These are phyloP conservation scores for Meriones unguiculatus DNA, from an alignment of 2,113 vertebrate genomes.

Conservation along the genomic window DNA sequence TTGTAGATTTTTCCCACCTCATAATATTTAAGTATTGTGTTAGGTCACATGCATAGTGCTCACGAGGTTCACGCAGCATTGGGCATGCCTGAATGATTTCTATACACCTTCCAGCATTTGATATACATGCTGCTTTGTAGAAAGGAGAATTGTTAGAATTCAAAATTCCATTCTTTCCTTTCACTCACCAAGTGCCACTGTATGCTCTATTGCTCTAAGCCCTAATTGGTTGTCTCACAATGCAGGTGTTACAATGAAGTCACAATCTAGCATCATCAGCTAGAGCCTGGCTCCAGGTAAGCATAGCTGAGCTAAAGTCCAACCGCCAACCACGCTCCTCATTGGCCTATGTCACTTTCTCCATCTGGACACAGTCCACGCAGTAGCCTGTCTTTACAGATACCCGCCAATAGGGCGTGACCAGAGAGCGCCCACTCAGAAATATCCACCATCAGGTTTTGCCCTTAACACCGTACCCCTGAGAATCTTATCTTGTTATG, in stretches of 20 bases:
- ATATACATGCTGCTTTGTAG: background rate
- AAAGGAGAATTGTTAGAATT: background rate
- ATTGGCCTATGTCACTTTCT: slow-evolving; percentile 13
- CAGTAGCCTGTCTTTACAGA: background rate
- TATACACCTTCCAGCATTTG: background rate
- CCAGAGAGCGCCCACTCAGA: background rate
- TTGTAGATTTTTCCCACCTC: background rate
- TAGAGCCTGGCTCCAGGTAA: background rate
- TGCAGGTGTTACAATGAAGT: background rate
- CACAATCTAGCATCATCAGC: background rate
- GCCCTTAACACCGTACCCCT: background rate
- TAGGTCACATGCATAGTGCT: background rate
- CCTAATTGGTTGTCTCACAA: background rate
- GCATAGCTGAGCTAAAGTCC: background rate
- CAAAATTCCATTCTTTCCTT: background rate
- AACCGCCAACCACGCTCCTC: background rate
- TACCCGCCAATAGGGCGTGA: background rate
- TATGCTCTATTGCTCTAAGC: background rate
- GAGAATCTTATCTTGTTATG: background rate
- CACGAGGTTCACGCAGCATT: background rate
- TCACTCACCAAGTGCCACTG: background rate
- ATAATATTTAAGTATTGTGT: background rate
- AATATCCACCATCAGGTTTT: background rate
- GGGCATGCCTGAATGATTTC: background rate
- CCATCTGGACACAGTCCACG: background rate